Evolutionary conservation across 2,888 invertebrate genomes (phyloP).

Genomic region (Synanthedon tipuliformis): DNA sequence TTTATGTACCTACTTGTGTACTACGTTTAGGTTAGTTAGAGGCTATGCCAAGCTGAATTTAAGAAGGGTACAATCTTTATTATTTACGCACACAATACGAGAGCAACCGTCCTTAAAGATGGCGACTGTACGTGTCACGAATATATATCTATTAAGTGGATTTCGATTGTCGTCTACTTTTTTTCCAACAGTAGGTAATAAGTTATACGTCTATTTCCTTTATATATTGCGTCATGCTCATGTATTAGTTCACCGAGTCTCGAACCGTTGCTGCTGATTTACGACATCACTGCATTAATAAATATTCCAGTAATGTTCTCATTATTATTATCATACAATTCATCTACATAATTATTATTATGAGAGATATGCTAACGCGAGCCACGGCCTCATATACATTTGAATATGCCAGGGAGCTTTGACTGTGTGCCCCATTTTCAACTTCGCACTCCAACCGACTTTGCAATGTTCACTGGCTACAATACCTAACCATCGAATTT

Average conservation of each 20-base stretch:
- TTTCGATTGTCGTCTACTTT: neutral
- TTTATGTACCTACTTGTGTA: too few relatives aligned
- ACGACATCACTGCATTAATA: conserved; percentile 33
- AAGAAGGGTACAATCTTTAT: neutral
- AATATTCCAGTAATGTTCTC: conserved; percentile 47
- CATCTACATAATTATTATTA: conserved; percentile 51
- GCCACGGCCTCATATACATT: neutral
- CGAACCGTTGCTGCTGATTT: conserved; percentile 29
- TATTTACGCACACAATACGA: neutral
- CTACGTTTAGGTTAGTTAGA: too few relatives aligned
- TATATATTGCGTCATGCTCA: conserved; percentile 24
- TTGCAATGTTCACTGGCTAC: neutral
- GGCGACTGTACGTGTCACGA: neutral
- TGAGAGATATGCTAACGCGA: conserved; percentile 22
- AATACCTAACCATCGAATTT: neutral
- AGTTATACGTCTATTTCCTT: conserved; percentile 6
- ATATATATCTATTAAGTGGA: neutral
- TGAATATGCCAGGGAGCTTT: neutral
- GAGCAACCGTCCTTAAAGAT: neutral
- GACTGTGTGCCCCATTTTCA: conserved; percentile 11
- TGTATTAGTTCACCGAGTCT: conserved; percentile 17
- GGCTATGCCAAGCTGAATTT: too few relatives aligned
- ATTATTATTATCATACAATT: conserved; percentile 52
- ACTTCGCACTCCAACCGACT: conserved; percentile 11
- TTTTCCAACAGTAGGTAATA: neutral